Evolutionary conservation across 2,888 invertebrate species (phyloP).

Genomic region (Dione juno): DNA sequence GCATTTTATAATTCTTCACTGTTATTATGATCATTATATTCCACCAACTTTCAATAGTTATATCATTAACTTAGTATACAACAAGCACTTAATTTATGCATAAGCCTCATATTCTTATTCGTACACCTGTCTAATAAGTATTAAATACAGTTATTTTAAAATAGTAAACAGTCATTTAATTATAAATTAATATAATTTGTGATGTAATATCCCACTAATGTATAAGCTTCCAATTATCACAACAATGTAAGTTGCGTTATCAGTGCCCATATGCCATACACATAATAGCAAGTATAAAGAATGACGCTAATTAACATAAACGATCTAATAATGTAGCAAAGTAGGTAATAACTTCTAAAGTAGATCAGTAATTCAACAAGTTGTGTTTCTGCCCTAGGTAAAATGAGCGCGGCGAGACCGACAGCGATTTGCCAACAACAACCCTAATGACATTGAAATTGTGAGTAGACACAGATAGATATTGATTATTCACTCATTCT

Average conservation of each 20-base stretch:
- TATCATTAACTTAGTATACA: not conserved
- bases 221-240: too few relatives aligned
- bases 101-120: not conserved
- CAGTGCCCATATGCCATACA: not conserved
- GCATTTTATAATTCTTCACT: not conserved
- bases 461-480: slow-evolving; percentile 59
- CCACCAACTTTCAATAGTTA: not conserved
- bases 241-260: not conserved
- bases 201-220: too few relatives aligned
- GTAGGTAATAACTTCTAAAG: slow-evolving; percentile 18
- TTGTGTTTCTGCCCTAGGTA: slow-evolving; percentile 61
- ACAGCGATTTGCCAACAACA: slow-evolving; percentile 61
- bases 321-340: not conserved
- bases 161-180: too few relatives aligned
- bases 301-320: not conserved
- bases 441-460: slow-evolving; percentile 67
- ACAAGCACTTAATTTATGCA: not conserved
- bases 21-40: not conserved
- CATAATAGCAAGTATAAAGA: not conserved
- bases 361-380: slow-evolving; percentile 39
- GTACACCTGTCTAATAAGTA: not conserved
- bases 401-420: slow-evolving; percentile 64
- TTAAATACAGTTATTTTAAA: too few relatives aligned
- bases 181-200: too few relatives aligned
- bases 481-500: slow-evolving; percentile 41